Evolutionary conservation across 92 coral and sea anemone genomes (phyloP).

Genomic region (Phenganax stokvisi): DNA sequence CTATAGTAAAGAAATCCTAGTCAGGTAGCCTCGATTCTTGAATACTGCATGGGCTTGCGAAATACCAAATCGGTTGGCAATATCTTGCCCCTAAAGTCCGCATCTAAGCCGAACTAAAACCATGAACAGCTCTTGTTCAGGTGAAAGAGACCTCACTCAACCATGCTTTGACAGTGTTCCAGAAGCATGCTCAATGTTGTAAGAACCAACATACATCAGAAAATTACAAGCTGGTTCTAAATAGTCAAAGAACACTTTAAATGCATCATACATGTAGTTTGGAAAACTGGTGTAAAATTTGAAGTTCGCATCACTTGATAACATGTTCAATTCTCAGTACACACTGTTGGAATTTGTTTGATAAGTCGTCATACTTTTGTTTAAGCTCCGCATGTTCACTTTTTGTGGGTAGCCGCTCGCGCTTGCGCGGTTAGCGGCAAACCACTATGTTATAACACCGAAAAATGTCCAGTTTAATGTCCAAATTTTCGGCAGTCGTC

Average conservation of each 20-base stretch:
- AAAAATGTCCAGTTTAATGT: no score
- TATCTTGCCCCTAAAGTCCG: background rate
- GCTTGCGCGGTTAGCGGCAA: no score
- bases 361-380: background rate
- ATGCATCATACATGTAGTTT: background rate
- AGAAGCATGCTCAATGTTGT: background rate
- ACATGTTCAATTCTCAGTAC: background rate
- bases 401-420: no score
- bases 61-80: background rate
- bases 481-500: no score
- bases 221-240: conserved; percentile 13
- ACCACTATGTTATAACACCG: no score
- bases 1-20: no score
- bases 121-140: conserved; percentile 5
- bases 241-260: conserved; percentile 1
- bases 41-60: background rate
- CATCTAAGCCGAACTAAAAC: background rate
- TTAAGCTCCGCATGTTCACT: background rate
- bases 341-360: background rate
- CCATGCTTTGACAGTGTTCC: background rate
- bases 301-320: conserved; percentile 5
- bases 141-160: background rate
- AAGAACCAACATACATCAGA: background rate
- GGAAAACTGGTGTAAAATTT: conserved; percentile 11
- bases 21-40: no score